Conservation (phyloP, 2,888 invertebrate species). For the Minunthozetes semirufus region DNA sequence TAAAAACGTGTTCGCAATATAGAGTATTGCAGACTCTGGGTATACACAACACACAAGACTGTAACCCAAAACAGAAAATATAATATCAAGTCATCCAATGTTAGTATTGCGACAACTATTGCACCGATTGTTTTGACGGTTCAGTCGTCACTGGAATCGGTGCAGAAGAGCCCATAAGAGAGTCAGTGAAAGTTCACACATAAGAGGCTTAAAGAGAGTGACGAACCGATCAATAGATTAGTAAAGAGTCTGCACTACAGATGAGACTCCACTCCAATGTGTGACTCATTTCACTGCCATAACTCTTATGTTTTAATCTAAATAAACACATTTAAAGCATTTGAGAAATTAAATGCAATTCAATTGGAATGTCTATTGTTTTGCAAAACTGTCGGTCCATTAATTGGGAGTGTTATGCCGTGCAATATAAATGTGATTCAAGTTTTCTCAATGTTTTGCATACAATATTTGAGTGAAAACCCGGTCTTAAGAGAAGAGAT, state of each 20-base stretch:
- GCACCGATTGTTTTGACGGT: slow-evolving; percentile 29
- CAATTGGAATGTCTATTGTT: no score
- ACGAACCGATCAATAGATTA: background rate
- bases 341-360: no score
- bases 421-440: background rate
- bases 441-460: background rate
- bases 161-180: background rate
- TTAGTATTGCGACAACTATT: slow-evolving; percentile 7
- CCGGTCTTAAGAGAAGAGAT: background rate
- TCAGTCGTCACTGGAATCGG: background rate
- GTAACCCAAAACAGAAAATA: background rate
- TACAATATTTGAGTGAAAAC: background rate
- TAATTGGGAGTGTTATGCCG: no score
- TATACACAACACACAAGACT: background rate
- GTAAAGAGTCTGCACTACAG: background rate
- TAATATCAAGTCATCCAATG: background rate
- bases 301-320: background rate
- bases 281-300: background rate
- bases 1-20: slow-evolving; percentile 11
- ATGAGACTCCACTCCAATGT: background rate
- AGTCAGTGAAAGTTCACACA: background rate
- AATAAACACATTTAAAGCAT: background rate
- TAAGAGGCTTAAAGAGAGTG: background rate
- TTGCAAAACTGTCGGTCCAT: no score
- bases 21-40: no score